Evolutionary conservation across 2,888 invertebrate genomes (phyloP).

Genomic region (Charanyca ferruginea): DNA sequence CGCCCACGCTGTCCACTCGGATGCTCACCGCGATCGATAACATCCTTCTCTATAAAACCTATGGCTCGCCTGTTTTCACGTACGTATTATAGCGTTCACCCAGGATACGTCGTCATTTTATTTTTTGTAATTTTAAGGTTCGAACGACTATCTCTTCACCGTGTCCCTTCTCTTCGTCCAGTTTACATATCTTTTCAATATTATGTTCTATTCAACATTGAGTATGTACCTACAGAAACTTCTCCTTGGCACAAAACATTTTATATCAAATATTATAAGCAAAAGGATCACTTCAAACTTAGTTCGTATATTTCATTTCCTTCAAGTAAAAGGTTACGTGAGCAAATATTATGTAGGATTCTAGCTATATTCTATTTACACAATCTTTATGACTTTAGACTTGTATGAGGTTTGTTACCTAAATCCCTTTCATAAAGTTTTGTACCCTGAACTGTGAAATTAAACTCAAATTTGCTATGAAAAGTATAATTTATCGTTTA

Average conservation of each 20-base stretch:
- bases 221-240: slow-evolving; percentile 7
- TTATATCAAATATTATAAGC: slow-evolving; percentile 41
- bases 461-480: slow-evolving; percentile 27
- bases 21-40: slow-evolving; percentile 76
- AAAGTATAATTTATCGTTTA: slow-evolving; percentile 50
- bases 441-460: slow-evolving; percentile 13
- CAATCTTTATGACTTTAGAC: slow-evolving; percentile 26
- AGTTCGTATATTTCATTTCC: slow-evolving; percentile 48
- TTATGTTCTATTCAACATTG: slow-evolving; percentile 25
- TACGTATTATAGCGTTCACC: slow-evolving; percentile 37
- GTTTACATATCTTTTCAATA: slow-evolving; percentile 18
- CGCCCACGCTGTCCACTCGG: slow-evolving; percentile 76
- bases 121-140: slow-evolving; percentile 27
- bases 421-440: slow-evolving; percentile 20
- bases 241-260: slow-evolving; percentile 10
- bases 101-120: slow-evolving; percentile 24
- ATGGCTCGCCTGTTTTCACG: slow-evolving; percentile 57
- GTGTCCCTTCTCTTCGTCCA: no score
- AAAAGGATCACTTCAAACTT: slow-evolving; percentile 49
- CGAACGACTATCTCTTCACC: background rate
- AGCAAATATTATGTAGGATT: slow-evolving; percentile 45
- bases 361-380: slow-evolving; percentile 49
- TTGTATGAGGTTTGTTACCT: slow-evolving; percentile 34
- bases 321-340: slow-evolving; percentile 41
- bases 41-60: slow-evolving; percentile 67